Evolutionary conservation across 2,797 vertebrate species (phyloP).

Genomic region (Cirrhinus mrigala): DNA sequence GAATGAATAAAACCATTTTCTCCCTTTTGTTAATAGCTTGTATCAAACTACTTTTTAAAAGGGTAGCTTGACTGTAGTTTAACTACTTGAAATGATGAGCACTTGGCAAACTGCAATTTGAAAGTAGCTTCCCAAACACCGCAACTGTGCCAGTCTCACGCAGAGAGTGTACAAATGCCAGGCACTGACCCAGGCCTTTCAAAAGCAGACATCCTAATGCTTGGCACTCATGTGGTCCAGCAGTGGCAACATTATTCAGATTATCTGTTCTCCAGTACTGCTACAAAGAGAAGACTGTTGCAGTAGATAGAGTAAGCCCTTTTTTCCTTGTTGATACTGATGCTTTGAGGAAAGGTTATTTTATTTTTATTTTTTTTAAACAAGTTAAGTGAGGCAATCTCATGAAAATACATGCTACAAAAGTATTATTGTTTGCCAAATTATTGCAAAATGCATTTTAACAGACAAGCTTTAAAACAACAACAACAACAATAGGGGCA

Average conservation of each 20-base stretch:
- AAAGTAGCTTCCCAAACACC: slow-evolving; percentile 25
- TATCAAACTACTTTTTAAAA: background rate
- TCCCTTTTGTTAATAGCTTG: background rate
- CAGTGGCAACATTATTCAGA: slow-evolving; percentile 61
- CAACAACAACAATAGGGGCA: slow-evolving; percentile 4
- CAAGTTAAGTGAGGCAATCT: background rate
- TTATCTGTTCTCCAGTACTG: slow-evolving; percentile 58
- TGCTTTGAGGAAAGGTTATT: slow-evolving; percentile 35
- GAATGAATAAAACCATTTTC: background rate
- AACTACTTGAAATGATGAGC: background rate
- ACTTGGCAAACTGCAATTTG: slow-evolving; percentile 1
- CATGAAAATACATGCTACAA: slow-evolving; percentile 54
- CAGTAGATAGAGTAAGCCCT: slow-evolving; percentile 56
- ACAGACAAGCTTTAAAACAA: background rate
- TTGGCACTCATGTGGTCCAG: slow-evolving; percentile 57
- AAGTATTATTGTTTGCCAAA: slow-evolving; percentile 49
- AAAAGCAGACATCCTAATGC: slow-evolving; percentile 63
- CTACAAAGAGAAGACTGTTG: slow-evolving; percentile 65
- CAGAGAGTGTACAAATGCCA: slow-evolving; percentile 60
- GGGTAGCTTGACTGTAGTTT: background rate
- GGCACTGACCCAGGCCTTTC: slow-evolving; percentile 54
- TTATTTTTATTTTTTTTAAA: no score
- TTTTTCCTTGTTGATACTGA: slow-evolving; percentile 49
- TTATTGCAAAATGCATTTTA: slow-evolving; percentile 38
- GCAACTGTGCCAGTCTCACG: slow-evolving; percentile 55